These are phyloP conservation scores for Labroides dimidiatus DNA, from an alignment of 2,797 vertebrate genomes.

Conservation along the genomic window DNA sequence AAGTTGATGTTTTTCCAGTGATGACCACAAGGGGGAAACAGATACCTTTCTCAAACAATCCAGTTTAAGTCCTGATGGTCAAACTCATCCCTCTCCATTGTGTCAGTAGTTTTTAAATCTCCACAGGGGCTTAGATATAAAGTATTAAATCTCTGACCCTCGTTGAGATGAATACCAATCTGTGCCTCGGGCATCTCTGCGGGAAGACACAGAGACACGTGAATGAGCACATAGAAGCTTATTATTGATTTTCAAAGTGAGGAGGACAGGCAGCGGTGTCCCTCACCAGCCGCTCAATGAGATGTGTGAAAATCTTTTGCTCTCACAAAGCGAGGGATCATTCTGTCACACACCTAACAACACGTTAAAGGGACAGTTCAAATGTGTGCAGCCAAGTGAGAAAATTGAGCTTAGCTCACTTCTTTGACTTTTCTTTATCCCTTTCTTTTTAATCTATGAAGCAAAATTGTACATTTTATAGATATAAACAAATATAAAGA, in stretches of 20 bases:
- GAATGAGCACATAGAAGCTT: conserved; percentile 63
- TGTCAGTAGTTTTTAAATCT: conserved; percentile 29
- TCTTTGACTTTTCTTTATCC: conserved; percentile 13
- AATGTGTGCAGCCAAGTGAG: conserved; percentile 63
- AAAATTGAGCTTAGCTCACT: conserved; percentile 19
- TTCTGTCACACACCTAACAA: conserved; percentile 66
- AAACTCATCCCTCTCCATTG: conserved; percentile 5
- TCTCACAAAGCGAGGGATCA: conserved; percentile 60
- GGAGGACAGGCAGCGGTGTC: conserved; percentile 59
- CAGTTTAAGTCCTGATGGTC: background rate
- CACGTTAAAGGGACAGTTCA: conserved; percentile 49
- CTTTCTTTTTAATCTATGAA: background rate
- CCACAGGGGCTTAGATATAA: conserved; percentile 10
- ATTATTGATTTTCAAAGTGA: conserved; percentile 81
- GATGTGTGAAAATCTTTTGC: conserved; percentile 78
- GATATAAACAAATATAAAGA: no score
- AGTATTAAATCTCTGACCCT: conserved; percentile 52
- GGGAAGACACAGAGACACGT: conserved; percentile 59
- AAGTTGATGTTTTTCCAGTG: conserved; percentile 27
- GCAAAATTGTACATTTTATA: background rate
- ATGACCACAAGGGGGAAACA: conserved; percentile 67
- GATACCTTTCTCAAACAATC: conserved; percentile 35
- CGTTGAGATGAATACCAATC: conserved; percentile 61
- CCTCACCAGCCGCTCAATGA: conserved; percentile 70
- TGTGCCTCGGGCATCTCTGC: conserved; percentile 60